Conservation (phyloP, 2,797 vertebrate species). For the Sorex maritimensis region DNA sequence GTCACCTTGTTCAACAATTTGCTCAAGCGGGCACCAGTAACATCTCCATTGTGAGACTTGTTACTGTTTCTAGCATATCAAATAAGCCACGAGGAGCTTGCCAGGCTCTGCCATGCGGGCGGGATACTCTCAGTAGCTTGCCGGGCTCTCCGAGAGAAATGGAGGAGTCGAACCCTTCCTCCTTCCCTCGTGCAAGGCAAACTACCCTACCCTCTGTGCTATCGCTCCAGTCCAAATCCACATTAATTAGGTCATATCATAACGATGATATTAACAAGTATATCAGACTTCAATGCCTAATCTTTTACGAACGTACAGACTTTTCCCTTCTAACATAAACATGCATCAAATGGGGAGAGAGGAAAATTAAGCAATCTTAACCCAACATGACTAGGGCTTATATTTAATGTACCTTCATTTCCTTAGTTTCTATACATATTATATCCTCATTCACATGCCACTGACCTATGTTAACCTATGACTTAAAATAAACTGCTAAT, state of each 20-base stretch:
- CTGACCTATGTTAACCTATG: not conserved
- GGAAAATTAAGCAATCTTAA: not conserved
- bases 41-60: no score
- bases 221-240: not conserved
- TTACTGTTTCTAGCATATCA: no score
- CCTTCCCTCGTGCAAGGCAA: no score
- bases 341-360: not conserved
- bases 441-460: not conserved
- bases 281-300: not conserved
- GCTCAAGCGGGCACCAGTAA: no score
- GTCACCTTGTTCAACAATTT: no score
- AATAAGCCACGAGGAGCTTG: no score
- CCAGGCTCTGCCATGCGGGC: no score
- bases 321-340: not conserved
- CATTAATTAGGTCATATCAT: not conserved
- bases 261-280: not conserved
- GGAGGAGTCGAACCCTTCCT: no score
- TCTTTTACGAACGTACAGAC: constrained; percentile 19
- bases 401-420: not conserved
- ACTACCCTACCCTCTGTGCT: no score
- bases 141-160: no score
- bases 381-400: not conserved
- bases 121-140: no score
- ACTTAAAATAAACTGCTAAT: not conserved
- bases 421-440: not conserved